A percentile compares a stretch with the other conserved stretches of the same genome.
Evolutionary conservation across 2,113 vertebrate genomes (phyloP).

Genomic region (Gadus macrocephalus): DNA sequence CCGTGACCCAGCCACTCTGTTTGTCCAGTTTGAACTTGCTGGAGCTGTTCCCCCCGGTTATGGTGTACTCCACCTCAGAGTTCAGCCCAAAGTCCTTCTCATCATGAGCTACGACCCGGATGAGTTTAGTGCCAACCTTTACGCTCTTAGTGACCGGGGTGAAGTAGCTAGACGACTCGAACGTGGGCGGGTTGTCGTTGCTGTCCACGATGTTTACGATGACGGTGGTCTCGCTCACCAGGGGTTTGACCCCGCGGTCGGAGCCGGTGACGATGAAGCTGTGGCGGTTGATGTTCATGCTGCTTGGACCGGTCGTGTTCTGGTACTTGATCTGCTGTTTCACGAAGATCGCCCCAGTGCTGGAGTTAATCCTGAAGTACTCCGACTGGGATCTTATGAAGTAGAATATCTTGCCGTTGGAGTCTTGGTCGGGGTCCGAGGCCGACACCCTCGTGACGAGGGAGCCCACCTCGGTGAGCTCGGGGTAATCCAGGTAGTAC

Average conservation of each 20-base stretch:
- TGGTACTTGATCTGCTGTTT: conserved; percentile 90
- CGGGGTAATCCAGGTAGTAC: conserved; percentile 92
- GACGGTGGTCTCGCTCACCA: conserved; percentile 92
- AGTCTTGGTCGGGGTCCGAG: conserved; percentile 84
- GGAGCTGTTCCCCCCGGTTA: conserved; percentile 77
- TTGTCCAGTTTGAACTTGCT: conserved; percentile 84
- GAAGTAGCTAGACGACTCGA: conserved; percentile 78
- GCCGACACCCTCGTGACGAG: conserved; percentile 86
- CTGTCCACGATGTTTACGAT: conserved; percentile 92
- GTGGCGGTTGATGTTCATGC: conserved; percentile 88
- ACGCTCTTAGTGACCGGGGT: conserved; percentile 94
- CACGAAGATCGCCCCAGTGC: conserved; percentile 87
- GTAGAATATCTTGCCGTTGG: conserved; percentile 92
- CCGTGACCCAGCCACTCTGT: conserved; percentile 85
- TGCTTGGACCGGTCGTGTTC: conserved; percentile 78
- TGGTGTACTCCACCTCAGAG: conserved; percentile 85
- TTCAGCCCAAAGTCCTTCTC: conserved; percentile 93
- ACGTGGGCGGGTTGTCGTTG: conserved; percentile 88
- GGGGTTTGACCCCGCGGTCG: conserved; percentile 81
- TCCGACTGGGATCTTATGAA: conserved; percentile 94
- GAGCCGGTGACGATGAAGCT: conserved; percentile 95
- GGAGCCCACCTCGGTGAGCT: conserved; percentile 83
- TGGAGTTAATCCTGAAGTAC: conserved; percentile 91
- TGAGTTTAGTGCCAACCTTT: conserved; percentile 82
- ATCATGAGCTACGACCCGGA: conserved; percentile 83